Conservation (phyloP, 2,888 invertebrate species). For the Eilema caniola region DNA sequence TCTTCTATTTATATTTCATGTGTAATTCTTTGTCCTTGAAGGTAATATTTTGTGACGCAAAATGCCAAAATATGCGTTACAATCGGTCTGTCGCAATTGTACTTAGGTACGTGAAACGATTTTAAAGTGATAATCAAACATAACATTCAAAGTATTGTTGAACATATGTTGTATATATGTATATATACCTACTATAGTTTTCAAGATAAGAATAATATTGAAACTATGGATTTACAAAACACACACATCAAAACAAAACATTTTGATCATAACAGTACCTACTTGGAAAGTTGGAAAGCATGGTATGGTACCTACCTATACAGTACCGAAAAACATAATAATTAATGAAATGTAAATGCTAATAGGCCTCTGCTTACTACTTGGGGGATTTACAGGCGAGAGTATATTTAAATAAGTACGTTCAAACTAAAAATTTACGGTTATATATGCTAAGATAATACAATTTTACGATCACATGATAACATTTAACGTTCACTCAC, state of each 20-base stretch:
- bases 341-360: neutral
- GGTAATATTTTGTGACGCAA: neutral
- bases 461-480: conserved; percentile 28
- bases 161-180: too few relatives aligned
- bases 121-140: neutral
- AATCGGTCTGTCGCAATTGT: neutral
- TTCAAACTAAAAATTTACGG: conserved; percentile 1
- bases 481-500: conserved; percentile 43
- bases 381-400: neutral
- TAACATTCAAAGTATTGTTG: neutral
- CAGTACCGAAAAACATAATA: too few relatives aligned
- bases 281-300: too few relatives aligned
- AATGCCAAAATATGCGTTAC: neutral
- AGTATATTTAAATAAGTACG: neutral
- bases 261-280: neutral
- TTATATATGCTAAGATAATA: conserved; percentile 18
- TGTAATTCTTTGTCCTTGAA: neutral
- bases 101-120: neutral
- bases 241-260: too few relatives aligned
- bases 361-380: neutral
- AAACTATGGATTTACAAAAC: neutral
- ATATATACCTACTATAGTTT: neutral
- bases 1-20: neutral
- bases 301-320: too few relatives aligned
- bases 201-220: neutral